These are phyloP conservation scores for Nannobrachium achirus DNA, from an alignment of 2,113 vertebrate genomes.

Conservation along the genomic window DNA sequence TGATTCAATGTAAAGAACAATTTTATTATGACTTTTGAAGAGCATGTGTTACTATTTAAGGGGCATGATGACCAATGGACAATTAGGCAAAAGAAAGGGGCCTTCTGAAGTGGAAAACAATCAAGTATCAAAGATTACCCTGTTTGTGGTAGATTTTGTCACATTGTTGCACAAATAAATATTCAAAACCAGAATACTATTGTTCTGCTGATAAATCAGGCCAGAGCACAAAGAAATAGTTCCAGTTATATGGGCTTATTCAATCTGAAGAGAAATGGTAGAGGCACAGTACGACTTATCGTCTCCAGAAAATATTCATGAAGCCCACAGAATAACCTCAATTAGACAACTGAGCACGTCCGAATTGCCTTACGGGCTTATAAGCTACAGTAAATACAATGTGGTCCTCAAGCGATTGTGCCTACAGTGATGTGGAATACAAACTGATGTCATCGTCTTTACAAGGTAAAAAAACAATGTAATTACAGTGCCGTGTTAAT, in stretches of 20 bases:
- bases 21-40: constrained; percentile 75
- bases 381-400: constrained; percentile 53
- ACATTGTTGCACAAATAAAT: constrained; percentile 81
- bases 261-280: constrained; percentile 18
- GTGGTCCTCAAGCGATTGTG: constrained; percentile 28
- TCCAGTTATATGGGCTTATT: constrained; percentile 7
- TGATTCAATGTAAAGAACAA: constrained; percentile 70
- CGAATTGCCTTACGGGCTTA: constrained; percentile 57
- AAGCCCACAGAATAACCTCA: constrained; percentile 55
- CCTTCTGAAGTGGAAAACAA: constrained; percentile 72
- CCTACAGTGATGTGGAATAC: constrained; percentile 45
- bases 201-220: constrained; percentile 15
- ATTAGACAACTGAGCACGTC: constrained; percentile 57
- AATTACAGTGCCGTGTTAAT: constrained; percentile 40
- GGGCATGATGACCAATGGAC: constrained; percentile 70
- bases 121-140: constrained; percentile 65
- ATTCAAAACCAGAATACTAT: constrained; percentile 42
- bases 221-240: not conserved
- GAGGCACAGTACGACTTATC: constrained; percentile 31
- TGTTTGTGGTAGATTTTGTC: constrained; percentile 79
- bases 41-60: constrained; percentile 78
- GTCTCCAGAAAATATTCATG: constrained; percentile 33
- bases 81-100: constrained; percentile 26
- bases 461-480: constrained; percentile 38
- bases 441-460: constrained; percentile 46